Conservation (phyloP, 2,888 invertebrate species). For the Nymphalis c-album region DNA sequence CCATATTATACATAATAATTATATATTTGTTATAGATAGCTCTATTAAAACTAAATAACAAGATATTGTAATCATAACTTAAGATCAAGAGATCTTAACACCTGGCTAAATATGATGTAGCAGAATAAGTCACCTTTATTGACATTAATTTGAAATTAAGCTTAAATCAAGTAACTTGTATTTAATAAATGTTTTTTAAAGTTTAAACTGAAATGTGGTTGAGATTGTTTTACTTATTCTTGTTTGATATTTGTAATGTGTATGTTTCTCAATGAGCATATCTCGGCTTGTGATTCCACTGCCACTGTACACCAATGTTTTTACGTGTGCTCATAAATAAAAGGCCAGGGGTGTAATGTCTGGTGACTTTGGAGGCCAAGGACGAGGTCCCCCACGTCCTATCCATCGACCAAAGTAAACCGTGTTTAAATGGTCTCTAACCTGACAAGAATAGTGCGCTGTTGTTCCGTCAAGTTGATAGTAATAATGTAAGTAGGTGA, state of each 20-base stretch:
- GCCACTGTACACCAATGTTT: background rate
- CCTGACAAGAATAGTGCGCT: conserved; percentile 3
- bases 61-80: too few relatives aligned
- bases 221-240: too few relatives aligned
- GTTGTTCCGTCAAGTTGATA: conserved; percentile 24
- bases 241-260: too few relatives aligned
- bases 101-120: background rate
- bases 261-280: too few relatives aligned
- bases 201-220: background rate
- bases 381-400: background rate
- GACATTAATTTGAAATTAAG: background rate
- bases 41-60: too few relatives aligned
- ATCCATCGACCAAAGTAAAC: background rate
- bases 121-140: background rate
- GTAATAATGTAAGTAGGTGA: conserved; percentile 17
- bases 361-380: background rate
- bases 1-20: too few relatives aligned
- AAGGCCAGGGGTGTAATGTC: background rate
- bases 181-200: background rate
- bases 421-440: background rate
- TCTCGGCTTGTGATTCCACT: too few relatives aligned
- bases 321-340: background rate
- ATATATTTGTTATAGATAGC: too few relatives aligned
- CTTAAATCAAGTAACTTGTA: background rate
- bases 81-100: background rate